A percentile compares a stretch with the other conserved stretches of the same genome.
Conservation (phyloP, 2,113 vertebrate genomes). For the Perccottus glenii region DNA sequence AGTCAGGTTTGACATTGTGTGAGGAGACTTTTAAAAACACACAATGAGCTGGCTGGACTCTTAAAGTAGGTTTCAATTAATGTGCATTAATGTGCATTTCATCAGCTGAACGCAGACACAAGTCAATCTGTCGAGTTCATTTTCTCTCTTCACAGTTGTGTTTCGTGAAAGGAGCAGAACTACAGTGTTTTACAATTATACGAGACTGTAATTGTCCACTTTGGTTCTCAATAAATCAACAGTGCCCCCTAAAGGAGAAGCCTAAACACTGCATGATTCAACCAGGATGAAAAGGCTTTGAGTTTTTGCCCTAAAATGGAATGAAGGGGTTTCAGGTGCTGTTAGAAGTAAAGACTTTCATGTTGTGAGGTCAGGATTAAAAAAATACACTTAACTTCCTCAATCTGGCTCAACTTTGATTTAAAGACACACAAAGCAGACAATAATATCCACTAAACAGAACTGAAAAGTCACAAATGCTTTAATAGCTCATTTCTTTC, state of each 20-base stretch:
- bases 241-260: conserved; percentile 13
- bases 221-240: neutral
- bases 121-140: neutral
- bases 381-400: no score
- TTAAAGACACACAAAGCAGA: neutral
- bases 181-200: neutral
- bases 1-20: conserved; percentile 8
- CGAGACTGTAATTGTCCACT: neutral
- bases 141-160: neutral
- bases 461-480: conserved; percentile 1
- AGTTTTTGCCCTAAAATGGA: no score
- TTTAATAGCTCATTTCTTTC: conserved; percentile 16
- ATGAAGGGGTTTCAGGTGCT: no score
- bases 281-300: neutral
- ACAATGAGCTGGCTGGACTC: neutral
- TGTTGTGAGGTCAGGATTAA: no score
- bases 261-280: rapidly evolving
- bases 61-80: neutral
- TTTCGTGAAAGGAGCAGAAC: neutral
- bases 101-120: neutral
- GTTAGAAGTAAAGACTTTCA: no score
- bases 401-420: neutral
- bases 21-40: neutral
- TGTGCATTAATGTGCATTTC: neutral
- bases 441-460: neutral